phyloP scores from a whole-genome alignment of 2,113 vertebrate species.

The Machaerirhynchus nigripectus region DNA sequence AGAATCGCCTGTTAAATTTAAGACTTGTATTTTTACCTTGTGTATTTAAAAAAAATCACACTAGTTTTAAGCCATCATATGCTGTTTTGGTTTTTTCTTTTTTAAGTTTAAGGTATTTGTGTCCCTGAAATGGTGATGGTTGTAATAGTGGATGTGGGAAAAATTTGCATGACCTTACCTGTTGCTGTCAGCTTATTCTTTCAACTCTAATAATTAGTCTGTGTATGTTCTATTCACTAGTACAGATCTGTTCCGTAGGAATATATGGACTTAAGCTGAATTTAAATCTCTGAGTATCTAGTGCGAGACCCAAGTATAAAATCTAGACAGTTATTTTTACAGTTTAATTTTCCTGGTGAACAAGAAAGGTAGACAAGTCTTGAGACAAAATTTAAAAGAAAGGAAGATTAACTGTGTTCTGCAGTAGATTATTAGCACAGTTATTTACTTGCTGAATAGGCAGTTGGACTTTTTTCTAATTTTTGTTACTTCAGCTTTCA shows the following conservation, averaged over 20 bases:
- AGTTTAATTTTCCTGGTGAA: background rate
- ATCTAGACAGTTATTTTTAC: background rate
- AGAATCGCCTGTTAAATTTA: background rate
- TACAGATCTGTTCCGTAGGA: background rate
- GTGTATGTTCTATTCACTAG: fast-evolving
- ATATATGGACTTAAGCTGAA: background rate
- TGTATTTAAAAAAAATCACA: background rate
- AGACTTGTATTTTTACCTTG: background rate
- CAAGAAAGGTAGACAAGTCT: background rate
- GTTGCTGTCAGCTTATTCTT: background rate
- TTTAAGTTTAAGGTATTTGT: background rate
- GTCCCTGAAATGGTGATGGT: background rate
- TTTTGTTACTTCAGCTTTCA: background rate
- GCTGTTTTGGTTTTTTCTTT: background rate
- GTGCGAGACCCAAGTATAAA: background rate
- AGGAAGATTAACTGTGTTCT: background rate
- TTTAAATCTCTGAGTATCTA: background rate
- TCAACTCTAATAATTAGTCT: background rate
- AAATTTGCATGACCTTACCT: background rate
- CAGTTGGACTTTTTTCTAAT: background rate
- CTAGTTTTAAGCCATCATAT: background rate
- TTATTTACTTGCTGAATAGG: background rate
- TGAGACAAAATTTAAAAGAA: background rate
- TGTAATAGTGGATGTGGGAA: background rate
- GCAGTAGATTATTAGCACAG: background rate